These are phyloP conservation scores for Drosophila aldrichi DNA, from an alignment of 2,888 invertebrate species.

Conservation along the genomic window DNA sequence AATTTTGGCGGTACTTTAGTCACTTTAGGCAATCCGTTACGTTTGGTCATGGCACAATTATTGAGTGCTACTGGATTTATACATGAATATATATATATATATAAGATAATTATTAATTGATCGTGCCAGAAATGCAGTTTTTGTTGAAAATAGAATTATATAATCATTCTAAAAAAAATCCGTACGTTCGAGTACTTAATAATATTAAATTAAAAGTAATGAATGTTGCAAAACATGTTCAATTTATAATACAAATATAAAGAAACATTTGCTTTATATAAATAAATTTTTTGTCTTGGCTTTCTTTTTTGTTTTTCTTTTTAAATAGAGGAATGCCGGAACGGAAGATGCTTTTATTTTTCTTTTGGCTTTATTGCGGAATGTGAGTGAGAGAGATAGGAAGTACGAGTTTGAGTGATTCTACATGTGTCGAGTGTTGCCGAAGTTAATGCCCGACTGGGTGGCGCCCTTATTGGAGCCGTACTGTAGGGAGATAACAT, in stretches of 20 bases:
- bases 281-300: constrained; percentile 38
- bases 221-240: constrained; percentile 59
- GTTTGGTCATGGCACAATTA: constrained; percentile 62
- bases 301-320: constrained; percentile 8
- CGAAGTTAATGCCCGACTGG: constrained; percentile 98
- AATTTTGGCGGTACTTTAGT: constrained; percentile 40
- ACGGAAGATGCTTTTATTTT: constrained; percentile 45
- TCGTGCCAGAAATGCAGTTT: constrained; percentile 41
- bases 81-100: constrained; percentile 16
- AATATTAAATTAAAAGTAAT: constrained; percentile 75
- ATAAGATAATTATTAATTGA: constrained; percentile 24
- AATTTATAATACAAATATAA: constrained; percentile 72
- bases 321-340: constrained; percentile 39
- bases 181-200: constrained; percentile 67
- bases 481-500: constrained; percentile 97
- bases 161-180: constrained; percentile 57
- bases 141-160: constrained; percentile 74
- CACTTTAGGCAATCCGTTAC: constrained; percentile 40
- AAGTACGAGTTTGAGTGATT: constrained; percentile 54
- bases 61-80: constrained; percentile 45
- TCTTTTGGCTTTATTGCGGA: constrained; percentile 69
- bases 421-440: constrained; percentile 99
- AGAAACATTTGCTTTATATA: constrained; percentile 38
- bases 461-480: constrained; percentile 99
- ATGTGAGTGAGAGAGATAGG: constrained; percentile 44